Evolutionary conservation across 2,113 vertebrate species (phyloP).

Genomic region (Rhinopithecus roxellana): DNA sequence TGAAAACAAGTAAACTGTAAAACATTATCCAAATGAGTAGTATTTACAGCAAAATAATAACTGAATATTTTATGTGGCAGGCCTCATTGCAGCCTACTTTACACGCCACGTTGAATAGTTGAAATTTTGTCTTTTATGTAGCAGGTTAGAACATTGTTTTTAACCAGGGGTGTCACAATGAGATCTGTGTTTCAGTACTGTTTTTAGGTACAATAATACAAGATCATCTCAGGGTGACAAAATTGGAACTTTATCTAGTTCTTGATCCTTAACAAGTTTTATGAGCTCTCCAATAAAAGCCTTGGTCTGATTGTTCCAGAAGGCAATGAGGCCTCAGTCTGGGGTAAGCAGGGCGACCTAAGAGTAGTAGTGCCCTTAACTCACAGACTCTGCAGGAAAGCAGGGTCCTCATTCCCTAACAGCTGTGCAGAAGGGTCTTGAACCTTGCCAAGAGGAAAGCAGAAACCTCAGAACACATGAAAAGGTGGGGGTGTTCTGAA

Average conservation of each 20-base stretch:
- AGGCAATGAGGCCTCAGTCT: background rate
- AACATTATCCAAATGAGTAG: constrained; percentile 14
- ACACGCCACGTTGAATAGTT: background rate
- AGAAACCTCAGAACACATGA: background rate
- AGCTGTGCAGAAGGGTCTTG: background rate
- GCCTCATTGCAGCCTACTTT: background rate
- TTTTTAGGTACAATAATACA: background rate
- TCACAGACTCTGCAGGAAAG: background rate
- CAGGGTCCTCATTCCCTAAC: background rate
- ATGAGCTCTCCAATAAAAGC: background rate
- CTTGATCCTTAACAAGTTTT: background rate
- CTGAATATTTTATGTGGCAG: background rate
- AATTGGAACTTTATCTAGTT: constrained; percentile 14
- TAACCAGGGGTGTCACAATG: background rate
- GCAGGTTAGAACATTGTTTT: background rate
- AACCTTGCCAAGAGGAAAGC: background rate
- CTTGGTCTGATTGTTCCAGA: background rate
- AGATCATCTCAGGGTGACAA: constrained; percentile 4
- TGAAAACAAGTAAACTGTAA: constrained; percentile 16
- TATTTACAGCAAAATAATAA: background rate
- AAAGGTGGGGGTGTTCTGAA: background rate
- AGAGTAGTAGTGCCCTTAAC: background rate
- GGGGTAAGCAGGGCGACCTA: background rate
- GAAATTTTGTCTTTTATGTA: constrained; percentile 1
- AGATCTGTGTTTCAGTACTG: constrained; percentile 19